Evolutionary conservation across 2,888 invertebrate species (phyloP).

Genomic region (Resseliella maxima): DNA sequence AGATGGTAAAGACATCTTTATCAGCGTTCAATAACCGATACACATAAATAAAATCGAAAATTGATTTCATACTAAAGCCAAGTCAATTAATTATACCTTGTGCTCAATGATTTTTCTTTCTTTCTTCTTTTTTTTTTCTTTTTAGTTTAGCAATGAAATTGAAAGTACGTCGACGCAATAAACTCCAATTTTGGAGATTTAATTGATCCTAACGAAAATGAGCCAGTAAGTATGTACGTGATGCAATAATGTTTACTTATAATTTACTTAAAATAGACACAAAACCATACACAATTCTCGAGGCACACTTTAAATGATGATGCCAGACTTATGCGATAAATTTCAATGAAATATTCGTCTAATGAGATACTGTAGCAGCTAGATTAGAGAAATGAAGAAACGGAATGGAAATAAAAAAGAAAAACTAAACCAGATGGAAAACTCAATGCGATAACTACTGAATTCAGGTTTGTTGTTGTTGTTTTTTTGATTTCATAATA

Average conservation of each 20-base stretch:
- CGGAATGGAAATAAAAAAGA: not conserved
- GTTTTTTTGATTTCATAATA: not conserved
- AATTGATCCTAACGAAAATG: not conserved
- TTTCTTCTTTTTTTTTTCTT: not conserved
- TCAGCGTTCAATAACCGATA: not conserved
- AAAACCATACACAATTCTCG: not conserved
- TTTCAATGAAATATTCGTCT: not conserved
- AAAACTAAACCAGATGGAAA: constrained; percentile 9
- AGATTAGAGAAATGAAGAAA: not conserved
- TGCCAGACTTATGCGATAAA: not conserved
- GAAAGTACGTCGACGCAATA: not conserved
- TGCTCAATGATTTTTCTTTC: not conserved
- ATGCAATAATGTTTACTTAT: not conserved
- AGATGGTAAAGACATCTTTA: not conserved
- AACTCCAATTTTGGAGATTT: not conserved
- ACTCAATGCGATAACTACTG: not conserved
- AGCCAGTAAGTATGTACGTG: too few relatives aligned
- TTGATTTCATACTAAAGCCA: not conserved
- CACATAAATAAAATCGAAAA: constrained; percentile 21
- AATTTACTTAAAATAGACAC: constrained; percentile 9
- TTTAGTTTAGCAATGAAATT: not conserved
- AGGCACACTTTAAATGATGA: not conserved
- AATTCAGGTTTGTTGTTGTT: too few relatives aligned
- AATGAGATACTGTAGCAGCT: not conserved
- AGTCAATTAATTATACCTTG: constrained; percentile 32